phyloP scores from a whole-genome alignment of 2,888 invertebrate species.

The Poecilus cupreus region DNA sequence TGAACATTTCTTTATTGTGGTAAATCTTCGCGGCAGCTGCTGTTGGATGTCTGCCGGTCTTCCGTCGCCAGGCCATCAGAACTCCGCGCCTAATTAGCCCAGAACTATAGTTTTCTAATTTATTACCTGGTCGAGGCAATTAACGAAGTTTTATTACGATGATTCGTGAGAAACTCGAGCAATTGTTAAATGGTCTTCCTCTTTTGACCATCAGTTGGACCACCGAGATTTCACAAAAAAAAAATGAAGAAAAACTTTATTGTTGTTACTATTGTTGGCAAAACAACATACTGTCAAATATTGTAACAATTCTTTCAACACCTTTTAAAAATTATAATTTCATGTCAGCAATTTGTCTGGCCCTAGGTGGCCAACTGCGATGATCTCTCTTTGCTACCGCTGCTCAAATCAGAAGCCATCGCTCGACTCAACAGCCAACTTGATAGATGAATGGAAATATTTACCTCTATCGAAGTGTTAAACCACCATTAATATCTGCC shows the following conservation, averaged over 20 bases:
- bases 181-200: too few relatives aligned
- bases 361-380: not conserved
- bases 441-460: conserved; percentile 41
- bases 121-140: conserved; percentile 48
- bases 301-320: too few relatives aligned
- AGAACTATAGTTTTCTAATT: conserved; percentile 56
- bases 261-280: too few relatives aligned
- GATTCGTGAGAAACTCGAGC: conserved; percentile 67
- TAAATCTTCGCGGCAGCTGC: too few relatives aligned
- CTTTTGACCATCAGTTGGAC: too few relatives aligned
- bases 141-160: conserved; percentile 48
- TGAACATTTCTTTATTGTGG: too few relatives aligned
- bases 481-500: conserved; percentile 41
- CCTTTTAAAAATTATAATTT: too few relatives aligned
- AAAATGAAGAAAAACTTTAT: too few relatives aligned
- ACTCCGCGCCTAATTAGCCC: conserved; percentile 31
- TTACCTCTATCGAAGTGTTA: conserved; percentile 44
- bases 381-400: not conserved
- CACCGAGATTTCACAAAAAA: too few relatives aligned
- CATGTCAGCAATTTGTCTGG: conserved; percentile 2
- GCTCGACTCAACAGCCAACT: not conserved
- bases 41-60: too few relatives aligned
- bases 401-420: conserved; percentile 21
- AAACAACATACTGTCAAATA: too few relatives aligned
- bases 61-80: too few relatives aligned